Base-by-base conservation (phyloP, 2,113 vertebrate species). In the Paratilapia polleni region DNA sequence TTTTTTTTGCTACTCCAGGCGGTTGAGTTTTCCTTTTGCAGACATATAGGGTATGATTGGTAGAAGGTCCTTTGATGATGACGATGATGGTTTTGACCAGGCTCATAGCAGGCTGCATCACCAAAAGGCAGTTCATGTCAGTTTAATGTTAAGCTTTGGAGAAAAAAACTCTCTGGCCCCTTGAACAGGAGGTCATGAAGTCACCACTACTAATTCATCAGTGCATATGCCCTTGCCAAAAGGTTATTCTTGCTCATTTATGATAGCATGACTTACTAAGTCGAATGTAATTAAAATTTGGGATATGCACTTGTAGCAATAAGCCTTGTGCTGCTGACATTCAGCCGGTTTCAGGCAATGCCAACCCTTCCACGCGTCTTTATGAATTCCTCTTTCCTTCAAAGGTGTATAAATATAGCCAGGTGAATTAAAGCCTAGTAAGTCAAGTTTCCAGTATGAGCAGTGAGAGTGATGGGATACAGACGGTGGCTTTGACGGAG, bases 61-160 rank as follows among this genome's bases (percentile, higher is more conserved):
- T 87, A 1, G 64, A 63, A 10, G 43, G 64, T n/a, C 22, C 57
- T 88, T 34, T 56, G 63, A 76, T 41, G 75, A 88, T 86, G 86
- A 88, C 28, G 20, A 31, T 80, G 85, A 85, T 86, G 78, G 75
- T 87, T 89, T 87, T 91, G 83, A 87, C 85, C 19, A 13, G 75
- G 74, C 84, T 87, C 26, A 14, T 76, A 24, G 78, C 63, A 6
- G 85, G 64, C 75, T 61, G 26, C 52, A 68, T 87, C 82, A 89
- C 88, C 85, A 78, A 87, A 86, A 88, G 84, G 91, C 90, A 88
- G 66, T 78, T 83, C 54, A 57, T 57, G 84, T 90, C 92, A 93
- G 75, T 85, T 89, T 86, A 89, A 93, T 88, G 68, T 80, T 41
- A 34, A 87, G 85, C 56, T 85, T 82, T 58, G 54, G 22, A 1